Conservation (phyloP, 1,140 invertebrate genomes). For the Frieseomelitta varia region DNA sequence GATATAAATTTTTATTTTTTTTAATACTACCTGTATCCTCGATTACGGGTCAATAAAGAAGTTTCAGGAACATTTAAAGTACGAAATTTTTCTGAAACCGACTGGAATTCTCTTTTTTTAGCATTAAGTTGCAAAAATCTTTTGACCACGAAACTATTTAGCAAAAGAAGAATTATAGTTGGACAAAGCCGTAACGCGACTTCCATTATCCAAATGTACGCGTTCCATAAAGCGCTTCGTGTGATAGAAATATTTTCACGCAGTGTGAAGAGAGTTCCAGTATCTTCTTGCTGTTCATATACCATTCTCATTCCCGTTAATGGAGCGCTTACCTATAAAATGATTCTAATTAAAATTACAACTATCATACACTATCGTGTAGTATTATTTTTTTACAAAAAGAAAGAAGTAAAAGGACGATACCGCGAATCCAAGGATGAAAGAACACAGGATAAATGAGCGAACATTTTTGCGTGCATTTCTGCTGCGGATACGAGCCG, state of each 20-base stretch:
- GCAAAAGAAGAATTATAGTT: conserved; percentile 42
- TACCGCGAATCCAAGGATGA: conserved; percentile 59
- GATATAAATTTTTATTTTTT: neutral
- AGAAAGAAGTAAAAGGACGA: neutral
- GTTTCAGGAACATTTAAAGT: conserved; percentile 41
- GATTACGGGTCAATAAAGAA: conserved; percentile 51
- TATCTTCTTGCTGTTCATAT: conserved; percentile 17
- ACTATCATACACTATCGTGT: neutral
- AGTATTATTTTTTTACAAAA: neutral
- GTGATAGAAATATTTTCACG: conserved; percentile 48
- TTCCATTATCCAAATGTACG: conserved; percentile 58
- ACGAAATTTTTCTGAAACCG: conserved; percentile 47
- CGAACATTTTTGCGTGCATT: conserved; percentile 48
- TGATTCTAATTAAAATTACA: neutral
- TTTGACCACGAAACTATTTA: conserved; percentile 50
- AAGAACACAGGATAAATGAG: conserved; percentile 45
- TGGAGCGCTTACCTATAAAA: conserved; percentile 45
- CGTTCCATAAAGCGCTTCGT: conserved; percentile 28
- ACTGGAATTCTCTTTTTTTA: conserved; percentile 49
- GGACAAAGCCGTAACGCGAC: conserved; percentile 43
- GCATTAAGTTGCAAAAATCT: conserved; percentile 55
- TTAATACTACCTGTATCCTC: conserved; percentile 52
- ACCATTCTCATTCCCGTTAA: conserved; percentile 54
- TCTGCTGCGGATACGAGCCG: conserved; percentile 54
- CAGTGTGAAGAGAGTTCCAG: conserved; percentile 22